phyloP scores from a whole-genome alignment of 2,113 vertebrate genomes.

The Vulpes lagopus region DNA sequence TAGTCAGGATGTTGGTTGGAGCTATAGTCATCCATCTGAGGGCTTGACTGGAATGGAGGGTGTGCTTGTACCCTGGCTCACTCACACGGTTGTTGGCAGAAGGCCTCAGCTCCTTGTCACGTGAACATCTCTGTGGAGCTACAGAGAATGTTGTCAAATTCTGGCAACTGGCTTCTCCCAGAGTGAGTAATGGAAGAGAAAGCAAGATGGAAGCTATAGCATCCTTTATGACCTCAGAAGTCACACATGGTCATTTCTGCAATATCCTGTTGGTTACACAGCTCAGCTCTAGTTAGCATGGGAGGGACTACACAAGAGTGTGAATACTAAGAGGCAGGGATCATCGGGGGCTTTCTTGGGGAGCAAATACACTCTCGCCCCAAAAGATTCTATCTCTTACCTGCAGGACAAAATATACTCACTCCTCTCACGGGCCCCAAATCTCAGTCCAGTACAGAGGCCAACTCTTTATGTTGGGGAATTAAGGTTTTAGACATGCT shows the following conservation, averaged over 20 bases:
- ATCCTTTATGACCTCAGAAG: conserved; percentile 1
- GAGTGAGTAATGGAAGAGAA: background rate
- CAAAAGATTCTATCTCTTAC: background rate
- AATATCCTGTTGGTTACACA: background rate
- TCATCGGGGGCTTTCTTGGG: background rate
- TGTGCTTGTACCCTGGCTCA: background rate
- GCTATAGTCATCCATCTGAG: background rate
- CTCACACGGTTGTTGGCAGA: background rate
- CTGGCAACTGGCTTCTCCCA: background rate
- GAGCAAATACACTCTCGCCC: background rate
- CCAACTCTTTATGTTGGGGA: background rate
- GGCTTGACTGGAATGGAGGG: background rate
- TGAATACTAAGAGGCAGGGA: background rate
- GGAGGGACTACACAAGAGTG: background rate
- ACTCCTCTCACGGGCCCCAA: background rate
- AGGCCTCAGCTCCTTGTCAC: background rate
- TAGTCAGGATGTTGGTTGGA: background rate
- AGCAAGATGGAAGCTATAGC: background rate
- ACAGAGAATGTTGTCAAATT: background rate
- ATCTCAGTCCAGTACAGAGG: background rate
- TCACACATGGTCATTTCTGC: background rate
- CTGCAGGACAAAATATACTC: background rate
- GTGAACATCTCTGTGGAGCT: background rate
- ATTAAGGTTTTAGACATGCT: conserved; percentile 16
- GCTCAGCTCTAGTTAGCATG: background rate